Evolutionary conservation across 2,113 vertebrate species (phyloP).

Genomic region (Morone saxatilis): DNA sequence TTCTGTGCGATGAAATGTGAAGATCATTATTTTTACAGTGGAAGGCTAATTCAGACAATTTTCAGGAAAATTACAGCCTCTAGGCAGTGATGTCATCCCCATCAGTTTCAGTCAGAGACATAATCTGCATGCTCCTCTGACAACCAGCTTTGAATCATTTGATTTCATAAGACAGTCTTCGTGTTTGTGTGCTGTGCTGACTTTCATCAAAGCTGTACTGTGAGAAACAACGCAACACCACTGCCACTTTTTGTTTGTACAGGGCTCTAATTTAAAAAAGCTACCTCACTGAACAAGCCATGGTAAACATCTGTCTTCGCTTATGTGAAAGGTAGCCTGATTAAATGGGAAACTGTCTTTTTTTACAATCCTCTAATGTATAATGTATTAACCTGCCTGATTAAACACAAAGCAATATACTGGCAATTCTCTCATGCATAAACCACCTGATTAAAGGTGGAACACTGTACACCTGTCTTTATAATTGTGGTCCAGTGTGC

Average conservation of each 20-base stretch:
- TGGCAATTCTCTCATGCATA: not conserved
- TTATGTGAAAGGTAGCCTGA: constrained; percentile 7
- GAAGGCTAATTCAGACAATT: constrained; percentile 31
- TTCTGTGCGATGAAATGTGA: not conserved
- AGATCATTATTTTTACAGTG: constrained; percentile 24
- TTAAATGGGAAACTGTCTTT: constrained; percentile 6
- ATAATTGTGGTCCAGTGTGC: not conserved
- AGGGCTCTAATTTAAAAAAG: constrained; percentile 13
- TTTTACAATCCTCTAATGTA: not conserved
- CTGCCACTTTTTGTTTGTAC: not conserved
- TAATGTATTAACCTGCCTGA: constrained; percentile 19
- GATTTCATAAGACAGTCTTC: not conserved
- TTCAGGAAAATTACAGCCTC: constrained; percentile 27
- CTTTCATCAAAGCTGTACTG: constrained; percentile 20
- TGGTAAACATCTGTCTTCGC: constrained; percentile 4
- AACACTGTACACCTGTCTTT: not conserved
- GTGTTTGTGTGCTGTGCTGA: not conserved
- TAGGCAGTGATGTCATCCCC: not conserved
- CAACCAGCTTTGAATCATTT: not conserved
- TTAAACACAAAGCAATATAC: constrained; percentile 5
- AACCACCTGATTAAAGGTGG: constrained; percentile 12
- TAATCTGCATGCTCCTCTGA: constrained; percentile 26
- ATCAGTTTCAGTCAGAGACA: not conserved
- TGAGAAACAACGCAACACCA: not conserved
- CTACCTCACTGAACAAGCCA: constrained; percentile 7